phyloP scores from a whole-genome alignment of 2,113 vertebrate species.

The Hippocampus guttulatus region DNA sequence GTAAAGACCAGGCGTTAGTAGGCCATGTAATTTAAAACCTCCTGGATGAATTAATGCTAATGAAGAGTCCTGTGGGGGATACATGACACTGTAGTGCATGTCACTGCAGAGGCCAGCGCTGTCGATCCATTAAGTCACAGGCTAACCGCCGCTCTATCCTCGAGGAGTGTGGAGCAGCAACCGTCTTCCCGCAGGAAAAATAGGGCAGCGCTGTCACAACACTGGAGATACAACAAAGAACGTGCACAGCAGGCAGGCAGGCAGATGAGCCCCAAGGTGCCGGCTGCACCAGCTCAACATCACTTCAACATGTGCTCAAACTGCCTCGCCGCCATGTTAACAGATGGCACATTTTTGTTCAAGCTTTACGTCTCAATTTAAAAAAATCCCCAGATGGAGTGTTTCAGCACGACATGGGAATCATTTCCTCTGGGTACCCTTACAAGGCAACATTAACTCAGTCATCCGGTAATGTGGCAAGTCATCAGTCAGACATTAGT shows the following conservation, averaged over 20 bases:
- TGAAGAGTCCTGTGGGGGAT: neutral
- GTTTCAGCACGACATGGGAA: constrained; percentile 15
- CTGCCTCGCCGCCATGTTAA: constrained; percentile 27
- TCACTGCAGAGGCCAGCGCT: constrained; percentile 18
- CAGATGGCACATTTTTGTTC: constrained; percentile 23
- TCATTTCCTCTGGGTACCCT: constrained; percentile 21
- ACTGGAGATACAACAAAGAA: constrained; percentile 16
- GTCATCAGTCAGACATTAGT: constrained; percentile 13
- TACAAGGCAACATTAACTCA: constrained; percentile 14
- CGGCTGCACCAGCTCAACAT: constrained; percentile 14
- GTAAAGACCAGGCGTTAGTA: neutral
- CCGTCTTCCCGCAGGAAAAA: constrained; percentile 38
- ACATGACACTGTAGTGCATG: constrained; percentile 5
- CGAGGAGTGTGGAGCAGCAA: constrained; percentile 27
- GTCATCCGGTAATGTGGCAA: constrained; percentile 19
- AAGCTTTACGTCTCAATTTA: constrained; percentile 32
- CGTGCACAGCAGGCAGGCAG: constrained; percentile 10
- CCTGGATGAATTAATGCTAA: neutral
- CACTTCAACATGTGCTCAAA: constrained; percentile 25
- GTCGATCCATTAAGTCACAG: constrained; percentile 25
- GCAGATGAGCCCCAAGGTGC: constrained; percentile 10
- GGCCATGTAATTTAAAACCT: neutral
- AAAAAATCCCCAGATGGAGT: constrained; percentile 27
- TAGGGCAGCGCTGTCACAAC: constrained; percentile 30
- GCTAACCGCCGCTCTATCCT: constrained; percentile 29